Percentiles rank a stretch among this genome's conserved stretches.
These are phyloP conservation scores for Sinhomidia bicolor DNA, from an alignment of 2,888 invertebrate genomes.

Conservation along the genomic window DNA sequence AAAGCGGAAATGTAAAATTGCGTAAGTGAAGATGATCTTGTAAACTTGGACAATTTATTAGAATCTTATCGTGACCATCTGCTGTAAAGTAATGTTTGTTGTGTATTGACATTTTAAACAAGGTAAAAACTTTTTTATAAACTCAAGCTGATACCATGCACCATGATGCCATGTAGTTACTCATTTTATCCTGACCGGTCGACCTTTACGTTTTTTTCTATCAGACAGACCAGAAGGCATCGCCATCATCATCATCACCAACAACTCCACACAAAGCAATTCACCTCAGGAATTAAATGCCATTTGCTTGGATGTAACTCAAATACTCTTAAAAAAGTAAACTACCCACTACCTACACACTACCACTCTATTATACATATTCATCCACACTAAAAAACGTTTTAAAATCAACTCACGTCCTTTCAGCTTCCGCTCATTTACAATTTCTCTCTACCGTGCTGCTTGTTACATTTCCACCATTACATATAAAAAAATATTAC, in stretches of 20 bases:
- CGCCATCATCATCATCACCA: background rate
- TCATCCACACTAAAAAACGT: background rate
- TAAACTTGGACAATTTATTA: too few relatives aligned
- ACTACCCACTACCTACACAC: background rate
- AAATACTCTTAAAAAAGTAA: too few relatives aligned
- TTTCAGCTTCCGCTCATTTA: constrained; percentile 80
- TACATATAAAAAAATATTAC: constrained; percentile 8
- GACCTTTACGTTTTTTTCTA: constrained; percentile 32
- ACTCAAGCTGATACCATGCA: background rate
- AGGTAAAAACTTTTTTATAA: background rate
- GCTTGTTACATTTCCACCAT: background rate
- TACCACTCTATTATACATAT: background rate
- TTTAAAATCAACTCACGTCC: constrained; percentile 80
- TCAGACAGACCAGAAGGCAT: constrained; percentile 23
- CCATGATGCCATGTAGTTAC: too few relatives aligned
- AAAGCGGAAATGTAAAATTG: too few relatives aligned
- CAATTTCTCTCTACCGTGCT: constrained; percentile 51
- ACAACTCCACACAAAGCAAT: constrained; percentile 10
- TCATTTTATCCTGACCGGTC: constrained; percentile 18
- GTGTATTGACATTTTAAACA: background rate
- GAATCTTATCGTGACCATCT: too few relatives aligned
- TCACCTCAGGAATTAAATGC: constrained; percentile 57
- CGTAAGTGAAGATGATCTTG: too few relatives aligned
- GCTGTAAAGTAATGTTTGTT: background rate
- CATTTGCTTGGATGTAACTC: constrained; percentile 17